Evolutionary conservation across 2,113 vertebrate genomes (phyloP), one percentile per base, ranked within the genome.

Genomic region (Poicephalus meyeri): DNA sequence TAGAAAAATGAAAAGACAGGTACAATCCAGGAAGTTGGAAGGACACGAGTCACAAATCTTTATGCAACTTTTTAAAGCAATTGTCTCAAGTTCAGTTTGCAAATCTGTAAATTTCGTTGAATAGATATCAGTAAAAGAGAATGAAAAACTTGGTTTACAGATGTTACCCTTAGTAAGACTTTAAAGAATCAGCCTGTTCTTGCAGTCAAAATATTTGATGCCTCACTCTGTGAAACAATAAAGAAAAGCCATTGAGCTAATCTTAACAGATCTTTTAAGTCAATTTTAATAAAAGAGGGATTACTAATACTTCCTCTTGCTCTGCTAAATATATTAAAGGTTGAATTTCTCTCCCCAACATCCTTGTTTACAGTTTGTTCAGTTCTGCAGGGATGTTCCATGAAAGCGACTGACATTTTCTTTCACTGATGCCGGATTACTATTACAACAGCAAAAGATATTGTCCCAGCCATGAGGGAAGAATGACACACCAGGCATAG

Each of bases 261-360:
- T 65, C 64, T 93, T 74, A 84, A 74, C 56, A 91, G 68, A 96
- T 87, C 90, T 96, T 80, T 93, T 91, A 85, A 94, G 31, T 74
- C 86, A 47, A 15, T 46, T 97, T 97, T 97, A 97, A 95, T 94
- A 96, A 98, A 97, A 96, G 29, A 66, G 31, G 39, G 47, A 94
- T 95, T 97, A 76, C 42, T 72, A 95, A 88, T 60, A 80, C 73
- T 93, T 93, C 69, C 20, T 91, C 28, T 86, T 88, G 35, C 70
- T 80, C 69, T 47, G 76, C 20, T 85, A 95, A 93, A 93, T 89
- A 91, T 76, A 96, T 94, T 86, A 95, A 91, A 94, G 37, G 55
- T 88, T 94, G 37, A 86, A 20, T 93, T 97, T 94, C 70, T 96
- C 89, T 83, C 25, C 52, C n/a, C 35, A 31, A 8, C 31, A 88